Conservation (phyloP, 1,140 invertebrate species). For the Papilio polytes region DNA sequence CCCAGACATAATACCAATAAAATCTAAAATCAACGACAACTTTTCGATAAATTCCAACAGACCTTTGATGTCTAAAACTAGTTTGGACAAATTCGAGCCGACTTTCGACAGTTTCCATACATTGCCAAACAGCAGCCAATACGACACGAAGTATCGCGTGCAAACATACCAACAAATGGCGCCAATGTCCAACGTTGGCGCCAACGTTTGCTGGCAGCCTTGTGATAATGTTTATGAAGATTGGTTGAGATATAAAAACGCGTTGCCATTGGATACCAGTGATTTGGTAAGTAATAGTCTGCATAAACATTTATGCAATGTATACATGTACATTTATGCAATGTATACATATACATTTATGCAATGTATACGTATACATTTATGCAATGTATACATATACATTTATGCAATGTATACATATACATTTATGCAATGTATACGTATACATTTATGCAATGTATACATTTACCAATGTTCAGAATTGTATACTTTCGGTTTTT, state of each 20-base stretch:
- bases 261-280: conserved; percentile 74
- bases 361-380: no score
- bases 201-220: conserved; percentile 66
- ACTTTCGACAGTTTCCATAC: conserved; percentile 50
- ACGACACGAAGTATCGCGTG: conserved; percentile 58
- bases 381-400: no score
- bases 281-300: conserved; percentile 65
- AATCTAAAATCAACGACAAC: conserved; percentile 73
- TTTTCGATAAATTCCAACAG: conserved; percentile 72
- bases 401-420: no score
- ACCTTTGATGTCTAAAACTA: conserved; percentile 66
- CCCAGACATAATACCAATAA: conserved; percentile 77
- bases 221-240: conserved; percentile 79
- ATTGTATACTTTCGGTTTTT: no score
- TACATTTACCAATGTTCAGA: no score
- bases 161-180: conserved; percentile 58
- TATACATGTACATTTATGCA: no score
- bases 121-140: conserved; percentile 57
- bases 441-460: no score
- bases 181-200: conserved; percentile 66
- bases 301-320: no score
- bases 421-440: no score
- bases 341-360: no score
- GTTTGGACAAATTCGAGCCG: conserved; percentile 68
- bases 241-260: conserved; percentile 80